Evolutionary conservation across 1,140 invertebrate genomes (phyloP).

Genomic region (Cherax quadricarinatus): DNA sequence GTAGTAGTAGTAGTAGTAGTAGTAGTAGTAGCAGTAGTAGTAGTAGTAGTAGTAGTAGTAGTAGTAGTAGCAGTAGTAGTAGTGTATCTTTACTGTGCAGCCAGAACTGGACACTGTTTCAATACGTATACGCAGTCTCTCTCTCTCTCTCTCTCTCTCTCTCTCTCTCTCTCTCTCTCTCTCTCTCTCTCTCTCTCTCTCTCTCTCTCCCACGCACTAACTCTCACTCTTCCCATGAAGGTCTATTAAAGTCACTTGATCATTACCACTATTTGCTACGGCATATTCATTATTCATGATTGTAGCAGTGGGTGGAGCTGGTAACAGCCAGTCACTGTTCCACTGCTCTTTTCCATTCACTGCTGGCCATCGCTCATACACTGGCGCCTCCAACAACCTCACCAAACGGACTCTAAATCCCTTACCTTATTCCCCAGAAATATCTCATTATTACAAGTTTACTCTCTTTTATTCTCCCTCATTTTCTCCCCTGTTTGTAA

Average conservation of each 20-base stretch:
- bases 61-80: too few species aligned
- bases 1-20: too few species aligned
- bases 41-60: too few species aligned
- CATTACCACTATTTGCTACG: constrained; percentile 60
- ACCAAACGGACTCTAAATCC: not conserved
- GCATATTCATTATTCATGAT: constrained; percentile 62
- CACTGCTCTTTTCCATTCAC: constrained; percentile 50
- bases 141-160: constrained; percentile 6
- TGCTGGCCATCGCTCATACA: not conserved
- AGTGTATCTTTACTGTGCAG: too few species aligned
- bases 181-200: not conserved
- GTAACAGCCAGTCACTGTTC: constrained; percentile 50
- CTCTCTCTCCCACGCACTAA: not conserved
- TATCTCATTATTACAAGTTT: too few species aligned
- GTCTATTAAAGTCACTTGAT: constrained; percentile 65
- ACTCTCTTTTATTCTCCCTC: too few species aligned
- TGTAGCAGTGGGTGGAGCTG: constrained; percentile 35
- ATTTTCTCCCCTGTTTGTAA: not conserved
- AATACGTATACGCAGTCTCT: not conserved
- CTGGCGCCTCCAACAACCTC: not conserved
- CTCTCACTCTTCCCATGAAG: constrained; percentile 43
- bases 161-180: constrained; percentile 1
- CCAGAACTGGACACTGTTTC: too few species aligned
- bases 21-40: too few species aligned
- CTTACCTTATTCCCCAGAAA: too few species aligned